A percentile compares a stretch with the other conserved stretches of the same genome.
phyloP scores from a whole-genome alignment of 2,888 invertebrate species.

The Drosophila melanosoma region DNA sequence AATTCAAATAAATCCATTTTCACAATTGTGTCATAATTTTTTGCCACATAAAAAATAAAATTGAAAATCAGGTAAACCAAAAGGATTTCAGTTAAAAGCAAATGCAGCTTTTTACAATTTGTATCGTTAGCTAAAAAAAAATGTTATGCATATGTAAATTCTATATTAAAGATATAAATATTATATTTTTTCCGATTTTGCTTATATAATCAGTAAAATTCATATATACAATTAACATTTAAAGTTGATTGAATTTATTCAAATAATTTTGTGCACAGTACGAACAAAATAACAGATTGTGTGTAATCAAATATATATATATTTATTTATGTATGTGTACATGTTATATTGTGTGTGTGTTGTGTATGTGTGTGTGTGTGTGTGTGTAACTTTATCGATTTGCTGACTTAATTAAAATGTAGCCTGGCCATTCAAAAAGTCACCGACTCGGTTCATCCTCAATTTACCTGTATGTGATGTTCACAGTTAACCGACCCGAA shows the following conservation, averaged over 20 bases:
- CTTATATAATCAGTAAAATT: background rate
- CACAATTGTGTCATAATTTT: background rate
- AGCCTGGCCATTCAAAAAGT: slow-evolving; percentile 69
- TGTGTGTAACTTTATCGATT: slow-evolving; percentile 46
- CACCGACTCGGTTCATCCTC: slow-evolving; percentile 42
- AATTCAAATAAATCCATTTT: background rate
- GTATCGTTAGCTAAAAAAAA: background rate
- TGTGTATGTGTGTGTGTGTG: slow-evolving; percentile 3
- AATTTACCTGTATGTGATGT: slow-evolving; percentile 41
- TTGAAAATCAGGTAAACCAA: background rate
- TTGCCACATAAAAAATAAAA: background rate
- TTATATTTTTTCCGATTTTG: background rate
- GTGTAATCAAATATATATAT: background rate
- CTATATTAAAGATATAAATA: background rate
- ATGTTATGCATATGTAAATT: background rate
- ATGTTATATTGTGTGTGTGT: background rate
- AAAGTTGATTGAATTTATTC: background rate
- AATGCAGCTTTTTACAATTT: too few species aligned
- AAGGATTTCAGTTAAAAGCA: background rate
- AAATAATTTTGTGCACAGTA: background rate
- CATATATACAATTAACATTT: slow-evolving; percentile 1
- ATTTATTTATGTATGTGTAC: background rate
- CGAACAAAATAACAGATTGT: background rate
- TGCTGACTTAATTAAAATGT: slow-evolving; percentile 57
- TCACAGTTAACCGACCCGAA: slow-evolving; percentile 53